Conservation (phyloP, 2,888 invertebrate genomes). For the Drosophila affinis region DNA sequence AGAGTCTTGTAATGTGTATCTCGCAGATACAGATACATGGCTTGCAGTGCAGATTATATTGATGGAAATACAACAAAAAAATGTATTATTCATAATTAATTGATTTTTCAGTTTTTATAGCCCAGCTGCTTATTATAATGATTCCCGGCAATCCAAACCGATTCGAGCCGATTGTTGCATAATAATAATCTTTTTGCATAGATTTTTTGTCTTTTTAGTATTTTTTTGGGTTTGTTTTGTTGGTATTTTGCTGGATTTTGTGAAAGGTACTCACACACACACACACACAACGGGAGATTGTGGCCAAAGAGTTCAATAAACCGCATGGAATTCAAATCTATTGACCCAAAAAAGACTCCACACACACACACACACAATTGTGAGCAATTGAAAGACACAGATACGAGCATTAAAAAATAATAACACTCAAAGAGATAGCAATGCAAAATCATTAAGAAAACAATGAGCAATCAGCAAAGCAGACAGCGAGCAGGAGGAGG, state of each 20-base stretch:
- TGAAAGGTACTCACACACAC: conserved; percentile 57
- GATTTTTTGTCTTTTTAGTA: background rate
- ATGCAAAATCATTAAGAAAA: conserved; percentile 69
- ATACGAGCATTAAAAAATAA: conserved; percentile 4
- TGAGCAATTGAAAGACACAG: conserved; percentile 32
- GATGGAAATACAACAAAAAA: conserved; percentile 52
- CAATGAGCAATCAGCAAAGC: conserved; percentile 51
- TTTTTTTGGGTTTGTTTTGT: conserved; percentile 4
- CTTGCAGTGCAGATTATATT: conserved; percentile 35
- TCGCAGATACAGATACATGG: conserved; percentile 47
- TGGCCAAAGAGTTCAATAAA: conserved; percentile 67
- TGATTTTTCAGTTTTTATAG: conserved; percentile 31
- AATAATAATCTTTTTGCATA: conserved; percentile 16
- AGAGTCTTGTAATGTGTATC: conserved; percentile 58
- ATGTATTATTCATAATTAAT: conserved; percentile 66
- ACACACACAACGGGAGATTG: conserved; percentile 41
- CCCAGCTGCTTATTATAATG: conserved; percentile 29
- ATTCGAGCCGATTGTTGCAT: conserved; percentile 29
- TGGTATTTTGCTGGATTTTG: conserved; percentile 30
- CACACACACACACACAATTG: conserved; percentile 5
- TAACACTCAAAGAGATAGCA: conserved; percentile 7
- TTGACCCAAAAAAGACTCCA: conserved; percentile 63
- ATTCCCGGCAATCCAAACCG: conserved; percentile 18
- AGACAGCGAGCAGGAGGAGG: conserved; percentile 2
- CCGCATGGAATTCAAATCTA: conserved; percentile 71